Base-by-base conservation (phyloP, 2,797 vertebrate genomes). In the Pangasius sanitwongsei region DNA sequence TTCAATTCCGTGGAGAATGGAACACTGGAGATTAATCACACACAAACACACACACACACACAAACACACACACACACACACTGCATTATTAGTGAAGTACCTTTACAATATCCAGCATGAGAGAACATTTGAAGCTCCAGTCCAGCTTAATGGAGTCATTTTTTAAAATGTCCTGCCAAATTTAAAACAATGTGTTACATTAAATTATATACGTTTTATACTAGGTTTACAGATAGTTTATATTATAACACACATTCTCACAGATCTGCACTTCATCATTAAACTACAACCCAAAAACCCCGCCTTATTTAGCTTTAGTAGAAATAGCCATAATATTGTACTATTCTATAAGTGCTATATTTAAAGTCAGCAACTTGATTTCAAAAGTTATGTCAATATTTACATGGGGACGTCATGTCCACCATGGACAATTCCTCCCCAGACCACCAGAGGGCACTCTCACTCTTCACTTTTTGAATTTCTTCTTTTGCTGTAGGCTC, bases 121-220 rank as follows among this genome's bases (percentile, higher is more conserved):
- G 90, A 37, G 89, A 94, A 82, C 87, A 94, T 83, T 93, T 93
- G 87, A 94, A 93, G 53, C 69, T 92, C 92, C 91, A 93, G 86
- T 93, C 91, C 82, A 93, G 88, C 83, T 91, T 94, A 83, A 94
- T 94, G n/a, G 92, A 93, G 37, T 90, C 77, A 65, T 93, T 94
- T 80, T 89, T 91, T 87, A 94, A 91, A 87, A 93, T 93, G 89
- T 94, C 92, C 93, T 93, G 87, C 4, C 84, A 86, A 86, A n/a
- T 70, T 50, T 86, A 86, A 74, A 50, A 57, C 77, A 63, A 8
- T 13, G 28, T 34, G 7, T 55, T 55, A 78, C 12, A 0, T 15
- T 50, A 20, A 1, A 57, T 81, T 23, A 34, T 25, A 23, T 34
- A 13, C 25, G 16, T 44, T 44, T 83, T 41, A 28, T 28, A 44